Percentiles rank a stretch among this genome's conserved stretches.
These are phyloP conservation scores for Hypercompe scribonia DNA, from an alignment of 2,888 invertebrate species.

Conservation along the genomic window DNA sequence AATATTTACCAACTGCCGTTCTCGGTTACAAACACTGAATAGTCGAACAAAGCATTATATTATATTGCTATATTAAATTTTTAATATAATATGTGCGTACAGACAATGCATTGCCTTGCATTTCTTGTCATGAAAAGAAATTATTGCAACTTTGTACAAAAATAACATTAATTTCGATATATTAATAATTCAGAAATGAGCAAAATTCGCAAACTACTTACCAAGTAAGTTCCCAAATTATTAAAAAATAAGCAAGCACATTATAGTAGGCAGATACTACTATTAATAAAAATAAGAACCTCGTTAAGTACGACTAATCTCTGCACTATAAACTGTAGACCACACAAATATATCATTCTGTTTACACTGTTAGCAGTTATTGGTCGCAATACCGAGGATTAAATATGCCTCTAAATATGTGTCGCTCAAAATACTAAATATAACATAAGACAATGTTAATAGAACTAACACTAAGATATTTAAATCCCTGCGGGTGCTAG, in stretches of 20 bases:
- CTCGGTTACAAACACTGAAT: not conserved
- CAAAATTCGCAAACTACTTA: conserved; percentile 40
- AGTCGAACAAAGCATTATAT: not conserved
- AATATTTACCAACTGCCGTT: not conserved
- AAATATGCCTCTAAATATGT: conserved; percentile 5
- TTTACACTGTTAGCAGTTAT: not conserved
- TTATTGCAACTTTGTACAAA: conserved; percentile 20
- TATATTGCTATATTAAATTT: conserved; percentile 34
- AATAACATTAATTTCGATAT: conserved; percentile 16
- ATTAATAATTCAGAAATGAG: conserved; percentile 62
- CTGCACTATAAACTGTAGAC: not conserved
- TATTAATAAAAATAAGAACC: conserved; percentile 19
- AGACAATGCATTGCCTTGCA: conserved; percentile 27
- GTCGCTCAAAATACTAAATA: conserved; percentile 7
- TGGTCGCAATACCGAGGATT: not conserved
- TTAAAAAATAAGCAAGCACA: conserved; percentile 53
- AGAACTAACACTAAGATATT: conserved; percentile 24
- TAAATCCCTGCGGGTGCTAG: conserved; percentile 43
- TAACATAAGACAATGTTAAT: conserved; percentile 12
- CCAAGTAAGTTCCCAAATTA: conserved; percentile 46
- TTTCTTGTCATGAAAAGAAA: conserved; percentile 42
- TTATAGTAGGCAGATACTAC: conserved; percentile 40
- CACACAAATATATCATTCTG: not conserved
- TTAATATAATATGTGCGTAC: conserved; percentile 13
- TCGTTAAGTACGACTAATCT: conserved; percentile 7